phyloP scores from a whole-genome alignment of 2,888 invertebrate species.

The Lasioglossum zephyrum region DNA sequence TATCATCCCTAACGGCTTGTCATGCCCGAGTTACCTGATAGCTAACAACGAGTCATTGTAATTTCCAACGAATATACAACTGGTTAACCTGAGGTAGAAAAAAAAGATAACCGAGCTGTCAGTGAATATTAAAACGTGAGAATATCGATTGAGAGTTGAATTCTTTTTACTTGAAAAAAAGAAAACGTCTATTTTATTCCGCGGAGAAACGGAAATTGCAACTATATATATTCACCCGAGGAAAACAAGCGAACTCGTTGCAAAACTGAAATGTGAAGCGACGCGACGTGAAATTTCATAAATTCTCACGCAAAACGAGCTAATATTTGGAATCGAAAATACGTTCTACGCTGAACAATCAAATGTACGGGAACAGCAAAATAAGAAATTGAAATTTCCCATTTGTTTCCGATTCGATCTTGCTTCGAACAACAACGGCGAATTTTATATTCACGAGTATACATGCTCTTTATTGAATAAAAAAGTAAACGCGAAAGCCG shows the following conservation, averaged over 20 bases:
- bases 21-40: background rate
- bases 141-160: background rate
- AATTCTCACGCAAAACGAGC: background rate
- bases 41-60: background rate
- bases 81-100: background rate
- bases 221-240: too few relatives aligned
- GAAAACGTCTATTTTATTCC: too few relatives aligned
- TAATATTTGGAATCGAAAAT: background rate
- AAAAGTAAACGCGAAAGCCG: background rate
- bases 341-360: background rate
- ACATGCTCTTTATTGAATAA: background rate
- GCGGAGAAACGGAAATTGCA: too few relatives aligned
- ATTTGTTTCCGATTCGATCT: background rate
- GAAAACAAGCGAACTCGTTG: background rate
- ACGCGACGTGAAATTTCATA: background rate
- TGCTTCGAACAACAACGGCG: background rate
- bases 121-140: background rate
- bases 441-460: background rate
- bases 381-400: background rate
- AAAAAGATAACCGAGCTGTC: background rate
- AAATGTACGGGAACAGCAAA: background rate
- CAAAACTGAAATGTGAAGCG: background rate
- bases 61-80: background rate
- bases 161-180: background rate
- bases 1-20: background rate